Conservation (phyloP, 23 tunicate genomes). For the Botrylloides violaceus region DNA sequence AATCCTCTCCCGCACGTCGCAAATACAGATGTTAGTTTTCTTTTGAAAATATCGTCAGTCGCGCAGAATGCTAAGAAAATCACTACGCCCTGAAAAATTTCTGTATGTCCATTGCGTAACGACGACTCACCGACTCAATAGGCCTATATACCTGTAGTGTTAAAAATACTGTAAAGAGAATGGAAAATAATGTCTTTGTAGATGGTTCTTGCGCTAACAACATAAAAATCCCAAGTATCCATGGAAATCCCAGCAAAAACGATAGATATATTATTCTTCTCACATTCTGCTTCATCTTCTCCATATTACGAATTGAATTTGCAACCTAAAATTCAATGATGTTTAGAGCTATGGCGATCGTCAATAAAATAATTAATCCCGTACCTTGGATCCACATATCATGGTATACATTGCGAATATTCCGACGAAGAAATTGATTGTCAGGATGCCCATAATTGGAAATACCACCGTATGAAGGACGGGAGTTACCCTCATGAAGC, state of each 20-base stretch:
- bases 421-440: neutral
- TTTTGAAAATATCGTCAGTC: slow-evolving; percentile 52
- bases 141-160: slow-evolving; percentile 3
- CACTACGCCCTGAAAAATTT: slow-evolving; percentile 40
- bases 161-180: slow-evolving; percentile 40
- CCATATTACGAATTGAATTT: neutral
- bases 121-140: too few species aligned
- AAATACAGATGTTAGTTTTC: neutral
- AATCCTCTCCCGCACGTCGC: neutral
- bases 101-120: too few species aligned
- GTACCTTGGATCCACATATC: neutral
- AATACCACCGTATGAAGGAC: neutral
- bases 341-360: neutral
- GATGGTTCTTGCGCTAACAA: slow-evolving; percentile 41
- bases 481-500: neutral
- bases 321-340: neutral
- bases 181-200: slow-evolving; percentile 24
- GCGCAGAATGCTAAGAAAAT: slow-evolving; percentile 55
- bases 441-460: neutral
- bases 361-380: neutral
- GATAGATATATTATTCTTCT: slow-evolving; percentile 45
- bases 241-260: slow-evolving; percentile 68
- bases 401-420: neutral
- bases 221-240: slow-evolving; percentile 71
- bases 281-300: slow-evolving; percentile 26